Evolutionary conservation across 2,888 invertebrate genomes (phyloP), one percentile per base, ranked within the genome.

Genomic region (Limulus polyphemus): DNA sequence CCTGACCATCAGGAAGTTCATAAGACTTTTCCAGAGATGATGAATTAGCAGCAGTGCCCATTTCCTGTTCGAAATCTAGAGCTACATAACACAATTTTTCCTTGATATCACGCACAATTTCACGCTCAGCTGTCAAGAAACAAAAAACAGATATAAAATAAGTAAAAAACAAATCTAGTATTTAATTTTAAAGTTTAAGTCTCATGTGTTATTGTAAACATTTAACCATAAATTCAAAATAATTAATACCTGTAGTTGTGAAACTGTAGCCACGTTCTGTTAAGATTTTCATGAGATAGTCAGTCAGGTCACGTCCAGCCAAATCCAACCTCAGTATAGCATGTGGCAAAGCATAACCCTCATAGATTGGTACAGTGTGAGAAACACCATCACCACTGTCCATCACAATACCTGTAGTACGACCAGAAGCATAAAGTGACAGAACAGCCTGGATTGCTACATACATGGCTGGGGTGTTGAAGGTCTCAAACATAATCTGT

Each of bases 61-160:
- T 91, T 81, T 92, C 92, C 79, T 92, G 90, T 79, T 92, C 91
- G 75, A 92, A 92, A 83, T 93, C 92, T 71, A 92, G 81, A 65
- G 92, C 92, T 68, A 92, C 89, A 79, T 92, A 92, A 81, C 91
- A 92, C 71, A 92, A 81, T 79, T 92, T 93, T 77, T 92, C 91
- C 81, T 92, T 92, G 79, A 94, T 92, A 79, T 94, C 92, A 73
- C 92, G 85, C 67, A 93, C 93, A 75, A 93, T 93, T 83, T 93
- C 93, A 74, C 90, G 82, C 71, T 81, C 81, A 58, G 78, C 78
- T 12, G 79, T 78, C 14, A 13, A 51, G 13, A 14, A 14, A 10
- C n/a, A n/a, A 32, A 32, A 32, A 32, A 7, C 7, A 32, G 7
- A 32, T 32, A 32, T 32, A 32, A 32, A 32, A 32, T 7, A 32